phyloP scores from a whole-genome alignment of 2,888 invertebrate genomes.

The Plagodis dolabraria region DNA sequence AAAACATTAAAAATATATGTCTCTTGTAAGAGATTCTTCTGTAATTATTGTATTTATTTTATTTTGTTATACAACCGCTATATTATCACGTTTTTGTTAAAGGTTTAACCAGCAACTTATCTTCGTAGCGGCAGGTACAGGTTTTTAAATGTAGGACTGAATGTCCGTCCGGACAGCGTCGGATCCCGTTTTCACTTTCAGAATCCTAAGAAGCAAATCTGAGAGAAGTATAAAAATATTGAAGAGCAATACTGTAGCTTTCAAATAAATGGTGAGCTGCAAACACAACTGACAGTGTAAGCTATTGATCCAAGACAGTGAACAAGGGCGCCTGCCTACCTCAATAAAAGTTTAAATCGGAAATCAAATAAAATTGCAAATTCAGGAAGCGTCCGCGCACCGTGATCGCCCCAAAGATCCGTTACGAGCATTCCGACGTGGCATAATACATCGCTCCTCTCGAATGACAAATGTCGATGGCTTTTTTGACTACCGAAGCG shows the following conservation, averaged over 20 bases:
- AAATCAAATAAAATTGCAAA: constrained; percentile 66
- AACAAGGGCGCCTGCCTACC: constrained; percentile 42
- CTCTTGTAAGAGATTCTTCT: too few relatives aligned
- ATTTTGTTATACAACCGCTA: too few relatives aligned
- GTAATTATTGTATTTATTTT: too few relatives aligned
- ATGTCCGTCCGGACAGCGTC: too few relatives aligned
- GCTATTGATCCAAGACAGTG: constrained; percentile 33
- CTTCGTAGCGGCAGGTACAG: too few relatives aligned
- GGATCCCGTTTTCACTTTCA: too few relatives aligned
- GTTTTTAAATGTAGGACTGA: too few relatives aligned
- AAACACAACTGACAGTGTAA: constrained; percentile 14
- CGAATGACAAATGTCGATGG: constrained; percentile 67
- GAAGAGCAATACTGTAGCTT: constrained; percentile 5
- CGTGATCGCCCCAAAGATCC: constrained; percentile 44
- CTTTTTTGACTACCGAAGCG: constrained; percentile 60
- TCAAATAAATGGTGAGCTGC: constrained; percentile 16
- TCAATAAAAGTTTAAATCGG: constrained; percentile 58
- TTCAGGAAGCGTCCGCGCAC: constrained; percentile 45
- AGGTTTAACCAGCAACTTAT: too few relatives aligned
- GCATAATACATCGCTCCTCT: constrained; percentile 52
- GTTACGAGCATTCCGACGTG: constrained; percentile 49
- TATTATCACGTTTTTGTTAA: too few relatives aligned
- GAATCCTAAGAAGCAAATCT: background rate
- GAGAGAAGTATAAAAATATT: background rate
- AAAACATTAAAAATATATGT: too few relatives aligned